Conservation (phyloP, 2,113 vertebrate species). For the Arenaria interpres region DNA sequence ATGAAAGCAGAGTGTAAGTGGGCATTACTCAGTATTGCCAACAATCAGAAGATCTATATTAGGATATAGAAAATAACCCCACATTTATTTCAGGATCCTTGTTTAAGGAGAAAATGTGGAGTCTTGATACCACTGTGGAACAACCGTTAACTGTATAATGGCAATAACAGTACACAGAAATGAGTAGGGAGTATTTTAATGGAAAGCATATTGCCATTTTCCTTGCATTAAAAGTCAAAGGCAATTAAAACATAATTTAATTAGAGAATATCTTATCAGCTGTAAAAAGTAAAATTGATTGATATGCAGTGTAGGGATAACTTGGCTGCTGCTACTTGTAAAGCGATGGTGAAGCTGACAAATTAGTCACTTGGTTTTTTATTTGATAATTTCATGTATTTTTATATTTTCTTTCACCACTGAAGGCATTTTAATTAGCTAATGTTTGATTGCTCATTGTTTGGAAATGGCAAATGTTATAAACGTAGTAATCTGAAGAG, state of each 20-base stretch:
- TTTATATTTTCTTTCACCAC: slow-evolving; percentile 53
- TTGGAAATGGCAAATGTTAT: slow-evolving; percentile 18
- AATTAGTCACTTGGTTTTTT: slow-evolving; percentile 23
- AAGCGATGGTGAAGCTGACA: slow-evolving; percentile 53
- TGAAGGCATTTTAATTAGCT: slow-evolving; percentile 46
- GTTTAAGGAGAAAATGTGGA: not conserved
- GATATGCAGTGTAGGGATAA: slow-evolving; percentile 70
- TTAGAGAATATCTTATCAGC: slow-evolving; percentile 73
- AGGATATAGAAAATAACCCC: not conserved
- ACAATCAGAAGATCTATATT: not conserved
- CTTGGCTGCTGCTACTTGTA: slow-evolving; percentile 59
- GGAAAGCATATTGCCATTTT: slow-evolving; percentile 62
- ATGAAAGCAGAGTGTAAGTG: not conserved
- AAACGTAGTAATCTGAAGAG: slow-evolving; percentile 3
- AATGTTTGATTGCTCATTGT: slow-evolving; percentile 41
- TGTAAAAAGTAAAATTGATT: slow-evolving; percentile 70
- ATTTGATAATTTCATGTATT: slow-evolving; percentile 29
- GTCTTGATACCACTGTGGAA: not conserved
- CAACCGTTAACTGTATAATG: not conserved
- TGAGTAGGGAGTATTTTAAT: not conserved
- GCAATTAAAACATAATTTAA: slow-evolving; percentile 78
- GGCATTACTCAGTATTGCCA: not conserved
- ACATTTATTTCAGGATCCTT: not conserved
- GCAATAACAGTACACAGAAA: not conserved
- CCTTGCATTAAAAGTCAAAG: slow-evolving; percentile 66